These are phyloP conservation scores for Sebastes iracundus DNA, from an alignment of 2,797 vertebrate genomes.

Conservation along the genomic window DNA sequence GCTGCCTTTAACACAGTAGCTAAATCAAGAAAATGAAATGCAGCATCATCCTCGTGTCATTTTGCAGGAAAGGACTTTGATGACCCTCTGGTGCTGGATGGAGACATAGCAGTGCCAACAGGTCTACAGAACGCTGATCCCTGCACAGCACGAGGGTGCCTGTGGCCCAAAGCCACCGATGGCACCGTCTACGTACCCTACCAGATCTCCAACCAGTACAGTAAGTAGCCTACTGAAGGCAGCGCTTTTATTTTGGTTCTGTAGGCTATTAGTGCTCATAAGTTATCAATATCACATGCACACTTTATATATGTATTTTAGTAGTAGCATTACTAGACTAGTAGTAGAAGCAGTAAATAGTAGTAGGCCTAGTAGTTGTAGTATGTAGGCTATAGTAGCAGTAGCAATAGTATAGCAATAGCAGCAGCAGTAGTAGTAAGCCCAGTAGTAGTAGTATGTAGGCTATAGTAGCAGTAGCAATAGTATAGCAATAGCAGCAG, in stretches of 20 bases:
- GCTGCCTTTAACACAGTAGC: neutral
- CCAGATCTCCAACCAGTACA: slow-evolving; percentile 60
- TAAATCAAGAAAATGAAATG: neutral
- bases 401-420: neutral
- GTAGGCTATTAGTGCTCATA: neutral
- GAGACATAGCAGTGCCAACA: slow-evolving; percentile 72
- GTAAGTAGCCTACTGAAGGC: slow-evolving; percentile 45
- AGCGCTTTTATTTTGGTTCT: too few species aligned
- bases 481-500: neutral
- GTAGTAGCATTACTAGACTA: neutral
- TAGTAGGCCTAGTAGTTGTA: neutral
- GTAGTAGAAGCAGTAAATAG: neutral
- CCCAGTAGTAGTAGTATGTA: neutral
- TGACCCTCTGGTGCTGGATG: slow-evolving; percentile 65
- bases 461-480: neutral
- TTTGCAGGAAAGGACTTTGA: slow-evolving; percentile 54
- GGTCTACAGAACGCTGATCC: slow-evolving; percentile 72
- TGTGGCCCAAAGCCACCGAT: slow-evolving; percentile 63
- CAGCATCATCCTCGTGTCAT: neutral
- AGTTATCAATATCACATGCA: too few species aligned
- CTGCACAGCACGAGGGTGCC: slow-evolving; percentile 64
- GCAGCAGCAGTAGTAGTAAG: too few species aligned
- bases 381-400: neutral
- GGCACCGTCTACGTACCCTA: slow-evolving; percentile 73
- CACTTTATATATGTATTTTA: too few species aligned